Base-by-base conservation (phyloP, 2,113 vertebrate genomes). In the Caranx ignobilis region DNA sequence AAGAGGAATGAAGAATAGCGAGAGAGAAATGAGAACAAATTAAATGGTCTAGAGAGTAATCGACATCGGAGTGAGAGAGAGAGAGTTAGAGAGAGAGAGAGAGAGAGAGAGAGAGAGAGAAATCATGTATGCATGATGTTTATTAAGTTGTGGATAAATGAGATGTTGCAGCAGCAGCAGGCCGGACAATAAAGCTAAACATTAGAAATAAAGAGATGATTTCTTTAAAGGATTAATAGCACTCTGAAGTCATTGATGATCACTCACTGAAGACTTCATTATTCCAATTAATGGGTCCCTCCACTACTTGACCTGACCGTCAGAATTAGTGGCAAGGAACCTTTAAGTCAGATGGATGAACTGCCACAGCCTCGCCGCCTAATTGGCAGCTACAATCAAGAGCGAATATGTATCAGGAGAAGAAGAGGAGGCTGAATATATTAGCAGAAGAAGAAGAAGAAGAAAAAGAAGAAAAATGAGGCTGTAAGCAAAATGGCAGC, bases 241-340 rank as follows among this genome's bases (percentile, higher is more conserved):
- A 48, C 86, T 88, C 73, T 61, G 71, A 85, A 87, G 86, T 78
- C 90, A 87, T 59, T 85, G 92, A 88, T 87, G 90, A 92, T 93
- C 91, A 73, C 90, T 93, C 92, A 94, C 91, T 88, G 88, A 92
- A 86, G 92, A 93, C 93, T 94, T 93, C 92, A 93, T 94, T 94
- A 93, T 93, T 91, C 89, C 93, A 93, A 94, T 94, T 95, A 95
- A 95, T 95, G 93, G 85, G 73, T 85, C 91, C 91, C 92, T 88
- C 79, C 35, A 83, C 91, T 92, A 89, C 92, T 95, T 95, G 94
- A 95, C 94, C 94, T 75, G 76, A 82, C 88, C 84, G 87, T 94
- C 91, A 91, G 48, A 92, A 92, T 92, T 91, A 92, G 89, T 84
- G 87, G 86, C 76, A 62, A 87, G 82, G 88, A 94, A 91, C 88